Evolutionary conservation across 2,113 vertebrate species (phyloP).

Genomic region (Etia nguti): DNA sequence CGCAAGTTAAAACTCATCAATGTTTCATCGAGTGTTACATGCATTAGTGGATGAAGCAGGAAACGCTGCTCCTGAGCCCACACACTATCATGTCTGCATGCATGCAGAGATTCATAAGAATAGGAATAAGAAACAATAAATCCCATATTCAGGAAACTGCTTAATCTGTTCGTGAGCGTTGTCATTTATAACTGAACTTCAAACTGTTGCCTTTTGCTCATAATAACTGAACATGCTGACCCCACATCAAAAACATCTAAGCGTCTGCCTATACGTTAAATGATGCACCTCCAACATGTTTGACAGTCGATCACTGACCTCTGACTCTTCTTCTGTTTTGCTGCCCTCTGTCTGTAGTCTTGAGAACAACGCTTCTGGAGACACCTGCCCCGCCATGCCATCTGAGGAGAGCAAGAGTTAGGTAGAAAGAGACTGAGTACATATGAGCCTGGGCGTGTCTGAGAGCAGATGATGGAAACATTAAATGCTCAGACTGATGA

Average conservation of each 20-base stretch:
- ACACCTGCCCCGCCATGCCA: constrained; percentile 73
- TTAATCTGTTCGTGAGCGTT: not conserved
- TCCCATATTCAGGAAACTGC: not conserved
- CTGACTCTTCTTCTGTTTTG: constrained; percentile 86
- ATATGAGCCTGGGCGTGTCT: not conserved
- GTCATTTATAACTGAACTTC: not conserved
- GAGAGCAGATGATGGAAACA: not conserved
- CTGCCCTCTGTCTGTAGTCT: constrained; percentile 86
- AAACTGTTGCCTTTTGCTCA: not conserved
- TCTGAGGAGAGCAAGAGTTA: constrained; percentile 65
- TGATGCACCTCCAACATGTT: not conserved
- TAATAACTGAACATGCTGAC: not conserved
- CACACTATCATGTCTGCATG: not conserved
- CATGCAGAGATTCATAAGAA: not conserved
- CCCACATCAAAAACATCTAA: not conserved
- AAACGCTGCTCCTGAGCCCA: not conserved
- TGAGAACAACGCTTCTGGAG: constrained; percentile 79
- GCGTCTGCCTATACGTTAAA: not conserved
- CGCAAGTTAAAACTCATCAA: not conserved
- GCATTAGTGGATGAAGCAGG: not conserved
- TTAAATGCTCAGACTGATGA: not conserved
- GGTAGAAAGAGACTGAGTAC: not conserved
- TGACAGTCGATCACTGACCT: constrained; percentile 72
- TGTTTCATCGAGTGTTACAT: not conserved
- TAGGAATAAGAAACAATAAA: not conserved